Evolutionary conservation across 1,140 invertebrate species (phyloP), one percentile per base, ranked within the genome.

Genomic region (Antheraea pernyi): DNA sequence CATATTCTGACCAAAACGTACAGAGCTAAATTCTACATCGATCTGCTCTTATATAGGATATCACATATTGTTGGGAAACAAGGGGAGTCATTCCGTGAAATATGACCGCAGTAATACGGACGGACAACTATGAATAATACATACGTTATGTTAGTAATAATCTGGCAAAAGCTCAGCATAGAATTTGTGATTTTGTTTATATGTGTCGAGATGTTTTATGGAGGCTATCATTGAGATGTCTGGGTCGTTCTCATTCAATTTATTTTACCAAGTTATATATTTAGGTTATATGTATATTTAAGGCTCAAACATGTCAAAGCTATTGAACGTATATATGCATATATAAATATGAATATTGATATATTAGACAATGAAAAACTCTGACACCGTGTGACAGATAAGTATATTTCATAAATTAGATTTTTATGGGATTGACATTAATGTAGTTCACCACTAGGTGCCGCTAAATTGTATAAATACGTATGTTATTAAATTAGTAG

Each of bases 81-180:
- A 74, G 70, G 77, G 72, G 70, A 78, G 70, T 76, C 70, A 76
- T 74, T 59, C 67, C 63, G 64, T 79, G 80, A 82, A 72, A 73
- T 75, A 82, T 79, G 64, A 69, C 71, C 53, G 30, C 61, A 68
- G 68, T 80, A 76, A 80, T 77, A 69, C 67, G 67, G 63, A 73
- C 66, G 73, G 76, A 74, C 68, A 78, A 75, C 73, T 79, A 89
- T 89, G 87, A 89, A 89, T 89, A 88, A 88, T 82, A 82, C 80
- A 86, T 86, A 71, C 65, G 79, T 77, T 77, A 79, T 72, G 70
- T 72, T 72, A 80, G 80, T 81, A 81, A 83, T 88, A 86, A 85
- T 85, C 79, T 75, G 68, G 66, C 75, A 78, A 83, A 73, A 75
- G 77, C 74, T 72, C 73, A 60, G 61, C 71, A 60, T n/a, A 62